Percentiles rank a stretch among this genome's conserved stretches.
Evolutionary conservation across 2,797 vertebrate species (phyloP).

Genomic region (Cryptoprocta ferox): DNA sequence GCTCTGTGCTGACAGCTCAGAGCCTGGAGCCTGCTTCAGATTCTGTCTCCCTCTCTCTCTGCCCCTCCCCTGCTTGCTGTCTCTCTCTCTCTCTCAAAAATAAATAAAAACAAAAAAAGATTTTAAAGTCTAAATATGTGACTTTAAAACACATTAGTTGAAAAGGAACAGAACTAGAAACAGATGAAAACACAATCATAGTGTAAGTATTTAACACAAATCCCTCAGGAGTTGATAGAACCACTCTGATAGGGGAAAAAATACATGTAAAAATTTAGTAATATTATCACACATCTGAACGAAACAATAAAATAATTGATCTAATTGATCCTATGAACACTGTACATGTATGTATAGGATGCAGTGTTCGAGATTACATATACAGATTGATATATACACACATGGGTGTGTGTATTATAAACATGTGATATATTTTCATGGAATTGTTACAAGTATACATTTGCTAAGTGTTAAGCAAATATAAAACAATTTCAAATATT

Average conservation of each 20-base stretch:
- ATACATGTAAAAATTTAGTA: background rate
- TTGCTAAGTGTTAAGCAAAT: background rate
- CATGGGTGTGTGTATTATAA: background rate
- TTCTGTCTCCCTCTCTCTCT: too few relatives aligned
- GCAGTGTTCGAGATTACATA: background rate
- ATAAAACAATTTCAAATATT: background rate
- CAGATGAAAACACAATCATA: background rate
- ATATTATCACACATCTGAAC: background rate
- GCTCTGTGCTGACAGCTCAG: too few relatives aligned
- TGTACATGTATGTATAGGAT: background rate
- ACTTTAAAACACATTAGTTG: background rate
- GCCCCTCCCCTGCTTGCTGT: too few relatives aligned
- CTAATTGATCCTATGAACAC: background rate
- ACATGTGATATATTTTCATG: background rate
- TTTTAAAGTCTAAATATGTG: background rate
- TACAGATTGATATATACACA: background rate
- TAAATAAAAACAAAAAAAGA: too few relatives aligned
- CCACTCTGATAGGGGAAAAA: background rate
- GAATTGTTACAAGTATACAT: background rate
- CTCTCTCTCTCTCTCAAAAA: too few relatives aligned
- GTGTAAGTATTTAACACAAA: background rate
- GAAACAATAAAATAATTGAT: background rate
- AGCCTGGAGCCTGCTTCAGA: too few relatives aligned
- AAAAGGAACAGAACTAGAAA: background rate
- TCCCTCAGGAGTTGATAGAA: background rate